These are phyloP conservation scores for Drosophila virilis DNA, from an alignment of 1,140 invertebrate genomes.

Conservation along the genomic window DNA sequence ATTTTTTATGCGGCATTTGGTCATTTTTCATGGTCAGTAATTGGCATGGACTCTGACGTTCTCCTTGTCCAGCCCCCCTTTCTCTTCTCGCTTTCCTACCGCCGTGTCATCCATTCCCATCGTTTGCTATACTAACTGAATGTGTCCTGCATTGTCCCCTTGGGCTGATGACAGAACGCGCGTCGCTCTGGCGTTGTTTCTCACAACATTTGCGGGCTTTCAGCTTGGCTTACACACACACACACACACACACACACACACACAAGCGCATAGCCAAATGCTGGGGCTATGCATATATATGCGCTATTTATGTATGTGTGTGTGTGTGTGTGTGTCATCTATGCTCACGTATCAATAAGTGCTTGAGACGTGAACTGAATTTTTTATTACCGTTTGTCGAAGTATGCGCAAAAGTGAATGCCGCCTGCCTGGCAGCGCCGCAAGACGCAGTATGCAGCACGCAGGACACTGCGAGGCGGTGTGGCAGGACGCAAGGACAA, in stretches of 20 bases:
- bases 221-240: constrained; percentile 30
- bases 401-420: constrained; percentile 72
- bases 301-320: constrained; percentile 59
- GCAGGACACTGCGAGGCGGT: background rate
- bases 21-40: constrained; percentile 78
- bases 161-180: constrained; percentile 52
- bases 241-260: constrained; percentile 7
- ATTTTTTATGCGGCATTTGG: constrained; percentile 52
- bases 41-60: constrained; percentile 52
- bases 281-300: constrained; percentile 71
- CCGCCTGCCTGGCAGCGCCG: constrained; percentile 24
- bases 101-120: background rate
- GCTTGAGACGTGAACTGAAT: constrained; percentile 79
- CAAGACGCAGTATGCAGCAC: background rate
- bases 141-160: constrained; percentile 47
- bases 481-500: constrained; percentile 19
- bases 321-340: constrained; percentile 60
- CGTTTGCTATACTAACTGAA: background rate
- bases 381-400: constrained; percentile 67
- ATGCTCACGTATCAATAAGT: constrained; percentile 81
- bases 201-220: constrained; percentile 16
- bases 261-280: too few relatives aligned
- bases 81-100: background rate
- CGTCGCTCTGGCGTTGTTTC: constrained; percentile 25
- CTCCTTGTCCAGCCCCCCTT: constrained; percentile 3